Conservation (phyloP, 1,140 invertebrate species). For the Hyposmocoma kahamanoa region DNA sequence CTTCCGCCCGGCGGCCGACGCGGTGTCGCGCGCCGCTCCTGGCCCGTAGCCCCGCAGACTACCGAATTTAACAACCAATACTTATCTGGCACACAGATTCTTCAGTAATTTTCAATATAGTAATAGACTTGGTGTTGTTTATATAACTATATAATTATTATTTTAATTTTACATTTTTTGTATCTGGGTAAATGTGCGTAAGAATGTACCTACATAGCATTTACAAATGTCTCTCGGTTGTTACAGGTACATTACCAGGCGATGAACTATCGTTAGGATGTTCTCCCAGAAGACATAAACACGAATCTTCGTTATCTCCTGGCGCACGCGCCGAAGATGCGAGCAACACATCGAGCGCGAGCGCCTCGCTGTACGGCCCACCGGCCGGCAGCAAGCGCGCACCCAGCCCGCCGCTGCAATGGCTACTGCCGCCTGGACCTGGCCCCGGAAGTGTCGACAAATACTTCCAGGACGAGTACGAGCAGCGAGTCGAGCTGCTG, state of each 20-base stretch:
- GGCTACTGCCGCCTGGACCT: constrained; percentile 70
- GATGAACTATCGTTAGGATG: constrained; percentile 82
- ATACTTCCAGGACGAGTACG: constrained; percentile 77
- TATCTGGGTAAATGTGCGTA: no score
- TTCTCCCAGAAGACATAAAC: constrained; percentile 74
- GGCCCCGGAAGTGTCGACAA: constrained; percentile 80
- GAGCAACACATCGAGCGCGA: constrained; percentile 79
- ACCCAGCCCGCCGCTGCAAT: constrained; percentile 66
- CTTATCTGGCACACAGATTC: no score
- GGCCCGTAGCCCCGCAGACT: no score
- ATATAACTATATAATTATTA: no score
- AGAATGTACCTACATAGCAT: no score
- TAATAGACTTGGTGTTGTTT: no score
- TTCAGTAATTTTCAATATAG: no score
- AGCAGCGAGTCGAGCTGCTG: constrained; percentile 66
- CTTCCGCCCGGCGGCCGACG: no score
- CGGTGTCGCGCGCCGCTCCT: no score
- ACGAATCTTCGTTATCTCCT: constrained; percentile 75
- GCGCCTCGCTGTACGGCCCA: constrained; percentile 76
- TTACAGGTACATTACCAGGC: constrained; percentile 83
- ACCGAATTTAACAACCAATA: no score
- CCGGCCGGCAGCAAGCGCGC: constrained; percentile 69
- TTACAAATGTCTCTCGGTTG: no score
- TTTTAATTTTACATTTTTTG: no score
- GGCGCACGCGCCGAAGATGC: constrained; percentile 83